These are phyloP conservation scores for Phaonia tiefii DNA, from an alignment of 2,888 invertebrate genomes.

Conservation along the genomic window DNA sequence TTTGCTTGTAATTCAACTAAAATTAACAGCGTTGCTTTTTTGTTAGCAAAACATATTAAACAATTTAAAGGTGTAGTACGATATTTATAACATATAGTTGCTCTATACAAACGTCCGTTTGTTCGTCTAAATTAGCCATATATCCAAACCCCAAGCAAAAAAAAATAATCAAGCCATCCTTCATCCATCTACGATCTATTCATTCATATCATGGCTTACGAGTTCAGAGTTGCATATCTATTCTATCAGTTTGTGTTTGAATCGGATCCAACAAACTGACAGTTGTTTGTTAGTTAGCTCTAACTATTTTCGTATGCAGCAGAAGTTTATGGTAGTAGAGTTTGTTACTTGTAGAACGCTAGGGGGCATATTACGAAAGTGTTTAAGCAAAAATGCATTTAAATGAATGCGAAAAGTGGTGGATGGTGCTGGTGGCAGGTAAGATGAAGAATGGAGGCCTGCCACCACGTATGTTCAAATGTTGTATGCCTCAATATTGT, in stretches of 20 bases:
- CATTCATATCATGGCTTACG: too few species aligned
- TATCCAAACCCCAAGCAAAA: neutral
- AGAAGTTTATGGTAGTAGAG: neutral
- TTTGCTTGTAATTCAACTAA: neutral
- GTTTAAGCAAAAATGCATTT: conserved; percentile 42
- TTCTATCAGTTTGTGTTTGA: conserved; percentile 29
- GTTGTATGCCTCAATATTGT: neutral
- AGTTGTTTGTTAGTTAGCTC: neutral
- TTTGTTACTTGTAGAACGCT: conserved; percentile 32
- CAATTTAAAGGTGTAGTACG: conserved; percentile 36
- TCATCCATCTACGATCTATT: too few species aligned
- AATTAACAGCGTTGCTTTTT: neutral
- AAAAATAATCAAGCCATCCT: conserved; percentile 14
- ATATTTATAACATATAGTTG: conserved; percentile 44
- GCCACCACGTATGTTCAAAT: conserved; percentile 42
- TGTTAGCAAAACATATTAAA: neutral
- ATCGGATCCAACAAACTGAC: conserved; percentile 16
- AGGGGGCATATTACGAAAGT: conserved; percentile 68
- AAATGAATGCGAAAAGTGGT: too few species aligned
- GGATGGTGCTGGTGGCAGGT: neutral
- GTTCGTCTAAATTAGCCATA: neutral
- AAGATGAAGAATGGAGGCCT: conserved; percentile 31
- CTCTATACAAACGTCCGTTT: conserved; percentile 52
- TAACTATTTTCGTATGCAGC: too few species aligned
- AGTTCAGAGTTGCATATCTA: conserved; percentile 2